These are phyloP conservation scores for Drosophila pseudotakahashii DNA, from an alignment of 2,888 invertebrate genomes.

Conservation along the genomic window DNA sequence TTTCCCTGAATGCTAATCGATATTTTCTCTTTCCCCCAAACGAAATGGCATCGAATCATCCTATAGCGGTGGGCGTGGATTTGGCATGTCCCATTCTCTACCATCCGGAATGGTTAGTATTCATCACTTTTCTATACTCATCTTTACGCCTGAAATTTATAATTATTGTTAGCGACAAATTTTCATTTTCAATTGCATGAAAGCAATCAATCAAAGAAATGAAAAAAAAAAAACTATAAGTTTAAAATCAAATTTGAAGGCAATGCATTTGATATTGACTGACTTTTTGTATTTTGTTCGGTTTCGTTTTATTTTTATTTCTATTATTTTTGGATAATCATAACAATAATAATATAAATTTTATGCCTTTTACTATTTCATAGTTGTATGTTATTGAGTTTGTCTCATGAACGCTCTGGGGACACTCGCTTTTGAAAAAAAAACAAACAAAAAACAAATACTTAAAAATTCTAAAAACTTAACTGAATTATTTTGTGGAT, in stretches of 20 bases:
- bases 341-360: slow-evolving; percentile 41
- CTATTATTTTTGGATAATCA: slow-evolving; percentile 43
- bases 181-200: slow-evolving; percentile 67
- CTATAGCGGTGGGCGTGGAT: slow-evolving; percentile 83
- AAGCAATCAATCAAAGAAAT: slow-evolving; percentile 32
- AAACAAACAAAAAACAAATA: slow-evolving; percentile 34
- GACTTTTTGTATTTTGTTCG: slow-evolving; percentile 47
- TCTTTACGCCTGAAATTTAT: slow-evolving; percentile 26
- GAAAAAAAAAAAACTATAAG: not conserved
- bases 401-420: slow-evolving; percentile 79
- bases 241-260: slow-evolving; percentile 8
- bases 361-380: slow-evolving; percentile 52
- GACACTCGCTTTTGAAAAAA: slow-evolving; percentile 71
- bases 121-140: slow-evolving; percentile 5
- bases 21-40: slow-evolving; percentile 37
- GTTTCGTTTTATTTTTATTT: slow-evolving; percentile 41
- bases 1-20: slow-evolving; percentile 55
- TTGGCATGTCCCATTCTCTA: slow-evolving; percentile 85
- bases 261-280: slow-evolving; percentile 67
- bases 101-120: slow-evolving; percentile 85
- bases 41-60: slow-evolving; percentile 13
- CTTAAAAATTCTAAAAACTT: slow-evolving; percentile 41
- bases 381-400: slow-evolving; percentile 78
- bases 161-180: slow-evolving; percentile 57
- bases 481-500: slow-evolving; percentile 61